A percentile compares a stretch with the other conserved stretches of the same genome.
Evolutionary conservation across 2,888 invertebrate species (phyloP).

Genomic region (Drosophila rubida): DNA sequence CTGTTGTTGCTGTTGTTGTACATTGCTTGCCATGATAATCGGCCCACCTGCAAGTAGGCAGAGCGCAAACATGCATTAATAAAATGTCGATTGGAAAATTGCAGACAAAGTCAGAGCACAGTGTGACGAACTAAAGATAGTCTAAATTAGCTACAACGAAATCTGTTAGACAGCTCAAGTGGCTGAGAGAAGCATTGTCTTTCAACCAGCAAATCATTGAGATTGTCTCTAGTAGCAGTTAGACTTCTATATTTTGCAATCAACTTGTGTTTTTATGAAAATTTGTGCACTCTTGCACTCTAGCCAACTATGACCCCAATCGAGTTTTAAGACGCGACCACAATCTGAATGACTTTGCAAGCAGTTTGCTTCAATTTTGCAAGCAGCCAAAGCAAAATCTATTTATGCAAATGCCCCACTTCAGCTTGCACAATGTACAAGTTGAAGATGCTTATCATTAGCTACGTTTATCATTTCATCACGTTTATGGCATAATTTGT

Average conservation of each 20-base stretch:
- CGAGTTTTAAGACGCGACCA: neutral
- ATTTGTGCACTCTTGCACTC: neutral
- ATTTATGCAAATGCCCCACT: neutral
- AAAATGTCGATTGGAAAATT: neutral
- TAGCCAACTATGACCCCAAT: neutral
- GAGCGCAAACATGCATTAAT: neutral
- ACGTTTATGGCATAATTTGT: slow-evolving; percentile 40
- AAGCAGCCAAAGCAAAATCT: neutral
- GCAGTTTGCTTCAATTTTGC: neutral
- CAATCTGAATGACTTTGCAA: neutral
- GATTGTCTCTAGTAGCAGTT: too few relatives aligned
- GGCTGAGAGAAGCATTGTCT: too few relatives aligned
- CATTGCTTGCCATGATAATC: slow-evolving; percentile 85
- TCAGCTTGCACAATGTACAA: neutral
- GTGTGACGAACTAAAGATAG: neutral
- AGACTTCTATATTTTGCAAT: too few relatives aligned
- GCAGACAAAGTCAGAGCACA: neutral
- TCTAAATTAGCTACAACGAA: neutral
- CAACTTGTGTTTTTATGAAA: neutral
- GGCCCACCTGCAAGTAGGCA: slow-evolving; percentile 77
- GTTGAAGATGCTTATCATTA: slow-evolving; percentile 1
- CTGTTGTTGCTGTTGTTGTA: slow-evolving; percentile 76
- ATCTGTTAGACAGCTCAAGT: neutral
- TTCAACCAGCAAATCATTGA: too few relatives aligned
- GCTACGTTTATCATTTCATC: slow-evolving; percentile 15